Conservation (phyloP, 2,888 invertebrate species). For the Eremobia ochroleuca region DNA sequence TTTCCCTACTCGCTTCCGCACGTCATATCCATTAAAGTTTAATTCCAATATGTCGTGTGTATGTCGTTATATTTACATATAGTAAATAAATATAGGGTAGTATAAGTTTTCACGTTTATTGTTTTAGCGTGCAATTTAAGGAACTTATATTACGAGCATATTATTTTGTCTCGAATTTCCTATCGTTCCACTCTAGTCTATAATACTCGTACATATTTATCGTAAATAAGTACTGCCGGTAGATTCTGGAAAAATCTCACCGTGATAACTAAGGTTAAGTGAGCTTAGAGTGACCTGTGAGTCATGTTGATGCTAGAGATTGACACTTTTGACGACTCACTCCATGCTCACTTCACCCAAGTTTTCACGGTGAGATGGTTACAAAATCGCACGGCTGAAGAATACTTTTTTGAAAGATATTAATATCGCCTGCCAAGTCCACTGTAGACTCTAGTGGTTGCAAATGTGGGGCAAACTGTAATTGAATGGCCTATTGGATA, state of each 20-base stretch:
- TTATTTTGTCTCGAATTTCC: neutral
- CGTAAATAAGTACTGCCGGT: too few relatives aligned
- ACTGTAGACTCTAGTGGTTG: neutral
- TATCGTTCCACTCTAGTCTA: neutral
- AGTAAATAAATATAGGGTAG: slow-evolving; percentile 25
- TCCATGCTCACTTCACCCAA: too few relatives aligned
- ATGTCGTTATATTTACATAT: neutral
- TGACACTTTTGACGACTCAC: too few relatives aligned
- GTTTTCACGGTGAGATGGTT: too few relatives aligned
- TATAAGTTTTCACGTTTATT: neutral
- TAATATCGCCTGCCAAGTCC: neutral
- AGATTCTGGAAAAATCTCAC: too few relatives aligned
- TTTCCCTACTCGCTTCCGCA: slow-evolving; percentile 8
- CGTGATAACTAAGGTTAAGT: too few relatives aligned
- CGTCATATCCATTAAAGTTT: slow-evolving; percentile 5
- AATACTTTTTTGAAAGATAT: too few relatives aligned
- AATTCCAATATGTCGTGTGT: slow-evolving; percentile 25
- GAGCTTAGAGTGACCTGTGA: too few relatives aligned
- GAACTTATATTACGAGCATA: neutral
- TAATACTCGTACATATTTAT: neutral
- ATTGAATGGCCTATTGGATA: slow-evolving; percentile 9
- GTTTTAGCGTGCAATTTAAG: slow-evolving; percentile 8
- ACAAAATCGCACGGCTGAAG: too few relatives aligned
- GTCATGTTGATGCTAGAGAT: too few relatives aligned
- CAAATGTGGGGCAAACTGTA: slow-evolving; percentile 1